These are phyloP conservation scores for Phaenicophaeus curvirostris DNA, from an alignment of 2,797 vertebrate species.

Conservation along the genomic window DNA sequence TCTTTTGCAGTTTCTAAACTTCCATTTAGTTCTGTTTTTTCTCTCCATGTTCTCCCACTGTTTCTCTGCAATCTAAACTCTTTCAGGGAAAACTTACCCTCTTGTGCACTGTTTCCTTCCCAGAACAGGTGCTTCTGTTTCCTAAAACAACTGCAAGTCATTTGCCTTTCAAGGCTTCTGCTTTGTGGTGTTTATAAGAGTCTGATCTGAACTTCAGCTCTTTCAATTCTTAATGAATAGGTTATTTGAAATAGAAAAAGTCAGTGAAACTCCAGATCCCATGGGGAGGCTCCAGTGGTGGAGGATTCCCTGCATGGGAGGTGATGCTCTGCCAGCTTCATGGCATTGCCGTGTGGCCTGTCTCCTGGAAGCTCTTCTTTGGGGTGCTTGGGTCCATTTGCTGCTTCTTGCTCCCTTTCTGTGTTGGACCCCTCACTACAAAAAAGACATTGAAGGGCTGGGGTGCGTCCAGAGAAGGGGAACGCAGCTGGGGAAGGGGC, in stretches of 20 bases:
- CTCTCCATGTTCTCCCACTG: rapidly evolving
- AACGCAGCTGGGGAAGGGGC: no score
- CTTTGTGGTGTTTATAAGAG: neutral
- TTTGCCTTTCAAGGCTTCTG: neutral
- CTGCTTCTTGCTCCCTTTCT: neutral
- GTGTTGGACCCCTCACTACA: no score
- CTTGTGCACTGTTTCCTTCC: neutral
- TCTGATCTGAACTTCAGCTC: neutral
- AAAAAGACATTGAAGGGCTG: no score
- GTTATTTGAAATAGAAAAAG: neutral
- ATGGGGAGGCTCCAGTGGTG: rapidly evolving
- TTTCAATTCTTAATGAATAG: neutral
- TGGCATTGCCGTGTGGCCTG: rapidly evolving
- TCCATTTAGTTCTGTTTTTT: neutral
- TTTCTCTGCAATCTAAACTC: neutral
- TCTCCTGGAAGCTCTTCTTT: no score
- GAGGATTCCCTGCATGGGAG: neutral
- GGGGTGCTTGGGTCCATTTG: neutral
- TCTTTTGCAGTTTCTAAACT: neutral
- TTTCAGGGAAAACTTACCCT: neutral
- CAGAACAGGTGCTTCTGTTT: neutral
- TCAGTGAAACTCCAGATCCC: neutral
- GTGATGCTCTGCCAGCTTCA: neutral
- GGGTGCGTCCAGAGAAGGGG: no score
- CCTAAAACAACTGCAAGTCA: neutral